Evolutionary conservation across 2,888 invertebrate genomes (phyloP).

Genomic region (Scelioninae gen. 1): DNA sequence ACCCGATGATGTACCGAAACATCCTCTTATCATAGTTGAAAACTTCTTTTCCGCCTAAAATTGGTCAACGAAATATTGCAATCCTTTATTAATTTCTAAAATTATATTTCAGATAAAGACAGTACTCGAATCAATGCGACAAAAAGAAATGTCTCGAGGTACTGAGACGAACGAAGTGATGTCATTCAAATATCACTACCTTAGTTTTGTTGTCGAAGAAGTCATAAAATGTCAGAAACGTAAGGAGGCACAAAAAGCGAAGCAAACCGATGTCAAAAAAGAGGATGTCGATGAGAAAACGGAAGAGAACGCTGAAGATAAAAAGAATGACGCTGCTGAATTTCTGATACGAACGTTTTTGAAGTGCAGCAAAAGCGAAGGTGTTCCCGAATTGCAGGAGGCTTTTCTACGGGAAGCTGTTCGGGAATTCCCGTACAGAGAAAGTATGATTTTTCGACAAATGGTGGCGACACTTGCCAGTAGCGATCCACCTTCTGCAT

Average conservation of each 20-base stretch:
- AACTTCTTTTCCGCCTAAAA: too few species aligned
- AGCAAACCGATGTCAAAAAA: slow-evolving; percentile 81
- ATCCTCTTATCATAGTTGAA: too few species aligned
- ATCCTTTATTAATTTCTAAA: too few species aligned
- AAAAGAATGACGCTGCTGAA: slow-evolving; percentile 88
- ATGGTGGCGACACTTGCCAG: slow-evolving; percentile 91
- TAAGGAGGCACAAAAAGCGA: slow-evolving; percentile 86
- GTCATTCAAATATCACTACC: slow-evolving; percentile 95
- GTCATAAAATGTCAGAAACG: slow-evolving; percentile 89
- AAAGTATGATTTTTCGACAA: slow-evolving; percentile 95
- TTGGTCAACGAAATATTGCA: too few species aligned
- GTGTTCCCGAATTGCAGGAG: slow-evolving; percentile 87
- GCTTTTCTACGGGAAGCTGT: slow-evolving; percentile 93
- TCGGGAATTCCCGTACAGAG: slow-evolving; percentile 94
- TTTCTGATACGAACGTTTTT: slow-evolving; percentile 90
- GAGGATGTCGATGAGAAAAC: slow-evolving; percentile 74
- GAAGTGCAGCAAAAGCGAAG: slow-evolving; percentile 90
- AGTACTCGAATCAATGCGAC: slow-evolving; percentile 92
- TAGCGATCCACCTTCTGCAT: slow-evolving; percentile 89
- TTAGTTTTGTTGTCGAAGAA: slow-evolving; percentile 90
- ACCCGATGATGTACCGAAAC: too few species aligned
- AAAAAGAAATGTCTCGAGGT: slow-evolving; percentile 93
- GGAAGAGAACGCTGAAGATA: slow-evolving; percentile 79
- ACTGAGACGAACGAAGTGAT: slow-evolving; percentile 95
- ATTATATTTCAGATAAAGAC: slow-evolving; percentile 85